A percentile compares a stretch with the other conserved stretches of the same genome.
Conservation (phyloP, 2,797 vertebrate species). For the Mionectes olivaceus region DNA sequence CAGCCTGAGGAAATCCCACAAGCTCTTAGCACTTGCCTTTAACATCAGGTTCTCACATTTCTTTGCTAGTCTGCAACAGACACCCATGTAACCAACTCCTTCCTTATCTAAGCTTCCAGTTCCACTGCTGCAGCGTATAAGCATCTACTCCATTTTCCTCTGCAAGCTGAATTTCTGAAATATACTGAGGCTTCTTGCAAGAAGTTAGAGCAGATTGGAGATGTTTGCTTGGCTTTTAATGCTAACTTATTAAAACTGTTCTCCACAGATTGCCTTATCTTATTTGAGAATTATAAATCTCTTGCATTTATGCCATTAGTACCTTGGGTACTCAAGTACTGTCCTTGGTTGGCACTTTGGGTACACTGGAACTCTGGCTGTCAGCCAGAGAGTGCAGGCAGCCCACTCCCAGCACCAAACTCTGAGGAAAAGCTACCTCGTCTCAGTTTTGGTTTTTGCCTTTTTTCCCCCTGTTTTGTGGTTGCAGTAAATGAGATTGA, state of each 20-base stretch:
- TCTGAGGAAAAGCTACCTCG: neutral
- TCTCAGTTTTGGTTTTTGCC: neutral
- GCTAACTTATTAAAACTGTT: neutral
- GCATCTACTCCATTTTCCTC: neutral
- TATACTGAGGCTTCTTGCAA: neutral
- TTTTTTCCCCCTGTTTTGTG: neutral
- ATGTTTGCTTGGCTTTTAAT: constrained; percentile 13
- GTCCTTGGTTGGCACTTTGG: neutral
- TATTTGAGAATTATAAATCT: neutral
- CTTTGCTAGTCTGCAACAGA: neutral
- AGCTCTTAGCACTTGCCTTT: neutral
- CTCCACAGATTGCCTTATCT: neutral
- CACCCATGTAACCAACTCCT: neutral
- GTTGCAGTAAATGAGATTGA: neutral
- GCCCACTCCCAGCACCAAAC: neutral
- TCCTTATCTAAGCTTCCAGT: neutral
- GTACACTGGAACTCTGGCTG: neutral
- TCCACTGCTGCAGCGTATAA: neutral
- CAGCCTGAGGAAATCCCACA: neutral
- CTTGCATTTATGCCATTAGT: neutral
- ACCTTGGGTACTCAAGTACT: neutral
- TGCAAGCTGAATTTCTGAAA: neutral
- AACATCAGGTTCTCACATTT: neutral
- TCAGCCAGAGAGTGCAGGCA: neutral
- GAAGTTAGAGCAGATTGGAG: neutral